These are phyloP conservation scores for Cyanoderma ruficeps DNA, from an alignment of 2,113 vertebrate species.

Conservation along the genomic window DNA sequence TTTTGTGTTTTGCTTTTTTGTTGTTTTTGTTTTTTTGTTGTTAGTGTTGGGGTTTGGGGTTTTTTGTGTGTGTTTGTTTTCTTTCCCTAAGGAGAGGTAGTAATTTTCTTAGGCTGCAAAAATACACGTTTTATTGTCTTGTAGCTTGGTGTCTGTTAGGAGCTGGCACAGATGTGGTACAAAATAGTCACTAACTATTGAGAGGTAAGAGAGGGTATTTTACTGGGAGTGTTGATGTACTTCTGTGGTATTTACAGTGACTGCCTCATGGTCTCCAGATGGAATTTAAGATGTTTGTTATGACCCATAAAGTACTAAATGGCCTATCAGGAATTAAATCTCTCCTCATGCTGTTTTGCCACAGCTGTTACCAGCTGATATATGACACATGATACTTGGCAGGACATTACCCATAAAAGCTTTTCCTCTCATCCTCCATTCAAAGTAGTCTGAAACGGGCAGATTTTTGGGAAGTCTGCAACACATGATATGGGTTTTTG, in stretches of 20 bases:
- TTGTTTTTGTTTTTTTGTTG: not conserved
- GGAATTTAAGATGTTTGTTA: slow-evolving; percentile 9
- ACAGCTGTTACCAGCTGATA: not conserved
- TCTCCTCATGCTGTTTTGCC: not conserved
- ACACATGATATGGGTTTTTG: not conserved
- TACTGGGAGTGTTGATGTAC: not conserved
- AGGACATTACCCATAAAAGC: not conserved
- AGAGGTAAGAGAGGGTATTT: not conserved
- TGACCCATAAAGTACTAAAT: slow-evolving; percentile 7
- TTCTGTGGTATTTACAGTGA: not conserved
- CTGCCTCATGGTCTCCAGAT: not conserved
- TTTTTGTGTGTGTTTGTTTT: not conserved
- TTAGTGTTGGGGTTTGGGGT: not conserved
- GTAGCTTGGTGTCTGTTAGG: not conserved
- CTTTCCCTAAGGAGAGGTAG: not conserved
- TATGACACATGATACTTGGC: not conserved
- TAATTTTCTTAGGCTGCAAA: not conserved
- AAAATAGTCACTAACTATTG: not conserved
- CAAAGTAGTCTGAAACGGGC: not conserved
- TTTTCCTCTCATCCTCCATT: not conserved
- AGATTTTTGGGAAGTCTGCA: not conserved
- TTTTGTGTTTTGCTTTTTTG: not conserved
- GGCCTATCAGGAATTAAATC: not conserved
- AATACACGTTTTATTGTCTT: not conserved
- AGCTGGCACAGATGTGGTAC: not conserved